These are phyloP conservation scores for Apistogramma diplotaenia DNA, from an alignment of 2,113 vertebrate genomes.

Conservation along the genomic window DNA sequence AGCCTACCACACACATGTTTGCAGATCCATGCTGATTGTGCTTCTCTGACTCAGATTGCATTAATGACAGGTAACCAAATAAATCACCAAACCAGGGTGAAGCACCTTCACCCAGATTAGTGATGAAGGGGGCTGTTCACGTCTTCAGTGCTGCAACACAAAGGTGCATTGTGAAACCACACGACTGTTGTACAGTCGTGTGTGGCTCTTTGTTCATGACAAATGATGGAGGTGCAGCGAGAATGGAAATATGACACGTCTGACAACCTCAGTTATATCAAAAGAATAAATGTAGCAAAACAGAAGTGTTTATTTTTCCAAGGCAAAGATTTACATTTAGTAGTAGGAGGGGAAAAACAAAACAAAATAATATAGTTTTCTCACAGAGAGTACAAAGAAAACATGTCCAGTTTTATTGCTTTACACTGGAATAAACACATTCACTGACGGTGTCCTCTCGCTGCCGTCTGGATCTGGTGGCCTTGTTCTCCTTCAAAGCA, in stretches of 20 bases:
- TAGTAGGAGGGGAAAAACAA: rapidly evolving
- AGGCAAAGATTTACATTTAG: rapidly evolving
- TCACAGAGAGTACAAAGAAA: background rate
- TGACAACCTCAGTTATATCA: background rate
- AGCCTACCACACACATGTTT: background rate
- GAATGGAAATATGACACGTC: background rate
- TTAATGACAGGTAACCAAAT: background rate
- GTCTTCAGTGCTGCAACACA: background rate
- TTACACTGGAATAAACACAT: constrained; percentile 39
- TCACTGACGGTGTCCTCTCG: background rate
- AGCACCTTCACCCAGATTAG: rapidly evolving
- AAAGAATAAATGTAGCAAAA: background rate
- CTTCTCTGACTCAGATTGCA: background rate
- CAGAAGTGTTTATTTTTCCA: background rate
- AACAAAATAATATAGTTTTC: background rate
- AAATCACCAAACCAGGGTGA: background rate
- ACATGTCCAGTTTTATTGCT: background rate
- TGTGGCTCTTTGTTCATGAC: rapidly evolving
- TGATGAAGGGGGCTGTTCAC: rapidly evolving
- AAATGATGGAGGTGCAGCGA: rapidly evolving
- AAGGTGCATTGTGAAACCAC: background rate
- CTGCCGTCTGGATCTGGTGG: background rate
- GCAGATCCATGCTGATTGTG: background rate
- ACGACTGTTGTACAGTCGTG: background rate
- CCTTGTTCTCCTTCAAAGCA: background rate